Percentiles rank a stretch among this genome's conserved stretches.
These are phyloP conservation scores for fruit fly (Drosophila melanogaster) DNA, from an alignment of 1,140 invertebrate species.

Conservation along the genomic window DNA sequence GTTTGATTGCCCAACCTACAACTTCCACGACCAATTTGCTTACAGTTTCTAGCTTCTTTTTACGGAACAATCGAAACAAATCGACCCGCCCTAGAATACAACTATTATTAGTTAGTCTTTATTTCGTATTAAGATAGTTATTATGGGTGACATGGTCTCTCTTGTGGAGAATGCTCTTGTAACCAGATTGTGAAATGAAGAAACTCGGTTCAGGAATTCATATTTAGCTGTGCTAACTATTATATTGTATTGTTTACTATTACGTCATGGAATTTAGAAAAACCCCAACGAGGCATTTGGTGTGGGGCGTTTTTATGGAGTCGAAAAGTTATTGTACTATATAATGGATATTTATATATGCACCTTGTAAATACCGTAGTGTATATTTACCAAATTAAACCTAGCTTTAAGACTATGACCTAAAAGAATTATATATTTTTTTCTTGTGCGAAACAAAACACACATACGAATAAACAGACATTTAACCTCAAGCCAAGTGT, in stretches of 20 bases:
- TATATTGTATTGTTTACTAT: slow-evolving; percentile 43
- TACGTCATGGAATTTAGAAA: slow-evolving; percentile 32
- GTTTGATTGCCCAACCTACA: not conserved
- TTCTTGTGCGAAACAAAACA: slow-evolving; percentile 71
- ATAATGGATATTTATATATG: slow-evolving; percentile 47
- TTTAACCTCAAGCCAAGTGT: slow-evolving; percentile 32
- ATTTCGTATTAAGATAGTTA: slow-evolving; percentile 49
- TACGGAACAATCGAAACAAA: slow-evolving; percentile 8
- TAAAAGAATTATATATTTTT: slow-evolving; percentile 56
- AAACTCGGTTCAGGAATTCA: slow-evolving; percentile 72
- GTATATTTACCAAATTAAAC: slow-evolving; percentile 37
- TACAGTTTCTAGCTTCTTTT: not conserved
- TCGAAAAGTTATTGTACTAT: slow-evolving; percentile 50
- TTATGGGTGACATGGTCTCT: slow-evolving; percentile 41
- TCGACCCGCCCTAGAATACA: slow-evolving; percentile 29
- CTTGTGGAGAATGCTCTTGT: slow-evolving; percentile 13
- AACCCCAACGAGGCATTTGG: slow-evolving; percentile 5
- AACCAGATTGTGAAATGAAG: slow-evolving; percentile 47
- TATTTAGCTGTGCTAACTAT: slow-evolving; percentile 74
- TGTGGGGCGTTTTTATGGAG: slow-evolving; percentile 24
- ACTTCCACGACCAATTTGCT: not conserved
- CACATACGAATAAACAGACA: slow-evolving; percentile 42
- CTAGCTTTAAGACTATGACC: slow-evolving; percentile 48
- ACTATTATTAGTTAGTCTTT: slow-evolving; percentile 57
- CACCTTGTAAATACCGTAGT: slow-evolving; percentile 63